Evolutionary conservation across 2,888 invertebrate genomes (phyloP), one percentile per base, ranked within the genome.

Genomic region (Bombylius discolor): DNA sequence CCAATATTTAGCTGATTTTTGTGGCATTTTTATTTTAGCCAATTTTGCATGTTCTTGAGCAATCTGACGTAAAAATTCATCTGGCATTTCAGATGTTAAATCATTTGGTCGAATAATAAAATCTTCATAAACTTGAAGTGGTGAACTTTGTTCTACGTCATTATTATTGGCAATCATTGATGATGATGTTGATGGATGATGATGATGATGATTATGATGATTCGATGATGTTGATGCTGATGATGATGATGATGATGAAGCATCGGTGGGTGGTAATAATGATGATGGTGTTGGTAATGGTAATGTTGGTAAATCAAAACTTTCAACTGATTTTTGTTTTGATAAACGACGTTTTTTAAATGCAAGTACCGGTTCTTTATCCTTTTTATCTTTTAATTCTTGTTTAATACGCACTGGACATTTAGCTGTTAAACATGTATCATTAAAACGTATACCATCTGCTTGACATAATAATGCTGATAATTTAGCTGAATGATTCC

Each of bases 1-100:
- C 79, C 87, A 85, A 74, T 92, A 92, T 67, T 90, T 87, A 4
- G 90, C 89, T 47, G 86, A 83, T n/a, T 84, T 82, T 9, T 82
- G 73, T 58, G 83, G 81, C 83, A 87, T 87, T 13, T 81, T 66
- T 47, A 71, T 56, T 56, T 67, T 78, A 68, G 76, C 66, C 52
- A 79, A 63, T 55, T 72, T 72, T 51, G 68, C 67, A 59, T 74
- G 74, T 58, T 74, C 73, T 34, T 59, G 55, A 46, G 74, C 74
- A 32, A 74, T 70, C 62, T 68, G 65, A 9, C 66, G 65, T 14
- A 72, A 64, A 58, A 69, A 72, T 36, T 72, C 69, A 32, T 65
- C 64, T 1, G 73, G 74, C 7, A 68, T 64, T 33, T 68, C 60
- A 11, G 44, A 49, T 44, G 44, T 45, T 32, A 42, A 7, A 23